Conservation (phyloP, 2,797 vertebrate species). For the Malurus splendens region DNA sequence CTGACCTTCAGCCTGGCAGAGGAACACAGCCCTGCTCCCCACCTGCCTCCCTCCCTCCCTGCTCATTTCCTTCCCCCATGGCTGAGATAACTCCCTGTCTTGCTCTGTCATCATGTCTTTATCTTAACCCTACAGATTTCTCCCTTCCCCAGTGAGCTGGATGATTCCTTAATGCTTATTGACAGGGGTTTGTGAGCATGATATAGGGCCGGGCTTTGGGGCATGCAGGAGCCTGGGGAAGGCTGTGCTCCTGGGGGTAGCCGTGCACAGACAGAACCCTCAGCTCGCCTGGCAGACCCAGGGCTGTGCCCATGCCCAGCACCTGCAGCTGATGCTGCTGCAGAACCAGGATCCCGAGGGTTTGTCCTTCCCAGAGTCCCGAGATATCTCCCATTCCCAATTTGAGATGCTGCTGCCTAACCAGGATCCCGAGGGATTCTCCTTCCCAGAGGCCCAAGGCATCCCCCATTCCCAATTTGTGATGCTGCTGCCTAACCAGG, state of each 20-base stretch:
- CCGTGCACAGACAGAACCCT: too few species aligned
- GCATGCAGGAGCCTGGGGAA: background rate
- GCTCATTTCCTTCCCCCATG: background rate
- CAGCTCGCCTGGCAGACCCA: background rate
- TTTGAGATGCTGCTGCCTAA: background rate
- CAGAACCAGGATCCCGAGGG: background rate
- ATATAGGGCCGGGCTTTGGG: accelerated
- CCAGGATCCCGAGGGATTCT: too few species aligned
- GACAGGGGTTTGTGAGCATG: background rate
- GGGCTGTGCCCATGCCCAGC: accelerated
- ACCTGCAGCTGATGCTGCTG: background rate
- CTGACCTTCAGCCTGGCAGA: slow-evolving; percentile 29
- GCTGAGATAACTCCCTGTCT: slow-evolving; percentile 17
- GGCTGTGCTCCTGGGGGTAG: background rate
- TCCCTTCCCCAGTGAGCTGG: background rate
- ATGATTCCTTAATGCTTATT: slow-evolving; percentile 29
- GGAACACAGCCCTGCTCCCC: background rate
- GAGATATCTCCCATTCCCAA: background rate
- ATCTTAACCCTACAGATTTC: slow-evolving; percentile 35
- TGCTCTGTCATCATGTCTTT: slow-evolving; percentile 52
- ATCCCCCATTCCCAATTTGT: background rate
- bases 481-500: background rate
- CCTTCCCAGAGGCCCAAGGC: accelerated
- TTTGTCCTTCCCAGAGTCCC: background rate
- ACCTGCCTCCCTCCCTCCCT: background rate